Evolutionary conservation across 2,113 vertebrate species (phyloP).

Genomic region (Eulacestoma nigropectus): DNA sequence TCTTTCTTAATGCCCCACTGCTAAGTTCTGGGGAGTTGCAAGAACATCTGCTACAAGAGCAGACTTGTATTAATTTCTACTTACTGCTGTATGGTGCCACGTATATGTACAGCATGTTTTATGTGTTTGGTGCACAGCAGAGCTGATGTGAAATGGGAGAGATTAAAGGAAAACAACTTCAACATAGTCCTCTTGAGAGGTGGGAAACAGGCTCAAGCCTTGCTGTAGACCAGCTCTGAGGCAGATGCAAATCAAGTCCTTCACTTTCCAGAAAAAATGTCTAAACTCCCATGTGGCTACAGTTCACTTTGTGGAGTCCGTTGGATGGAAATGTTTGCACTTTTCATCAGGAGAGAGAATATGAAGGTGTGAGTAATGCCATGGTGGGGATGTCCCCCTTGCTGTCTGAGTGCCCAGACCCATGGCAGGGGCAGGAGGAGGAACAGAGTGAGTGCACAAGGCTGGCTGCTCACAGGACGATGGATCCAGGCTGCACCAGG

Average conservation of each 20-base stretch:
- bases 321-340: neutral
- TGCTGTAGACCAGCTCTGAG: neutral
- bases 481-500: neutral
- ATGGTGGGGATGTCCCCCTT: rapidly evolving
- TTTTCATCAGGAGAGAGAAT: neutral
- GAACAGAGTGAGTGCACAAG: neutral
- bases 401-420: rapidly evolving
- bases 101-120: neutral
- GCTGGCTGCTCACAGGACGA: neutral
- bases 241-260: neutral
- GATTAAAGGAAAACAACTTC: neutral
- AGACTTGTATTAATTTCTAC: neutral
- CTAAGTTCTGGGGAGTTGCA: neutral
- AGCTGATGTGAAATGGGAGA: neutral
- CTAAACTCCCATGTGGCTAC: rapidly evolving
- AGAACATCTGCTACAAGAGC: neutral
- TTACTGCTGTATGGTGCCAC: neutral
- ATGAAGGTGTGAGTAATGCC: neutral
- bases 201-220: neutral
- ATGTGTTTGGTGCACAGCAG: neutral
- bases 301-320: neutral
- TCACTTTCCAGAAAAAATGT: neutral
- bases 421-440: neutral
- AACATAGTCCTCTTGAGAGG: neutral
- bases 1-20: neutral